Conservation (phyloP, 2,113 vertebrate genomes). For the Chlorodrepanis virens region DNA sequence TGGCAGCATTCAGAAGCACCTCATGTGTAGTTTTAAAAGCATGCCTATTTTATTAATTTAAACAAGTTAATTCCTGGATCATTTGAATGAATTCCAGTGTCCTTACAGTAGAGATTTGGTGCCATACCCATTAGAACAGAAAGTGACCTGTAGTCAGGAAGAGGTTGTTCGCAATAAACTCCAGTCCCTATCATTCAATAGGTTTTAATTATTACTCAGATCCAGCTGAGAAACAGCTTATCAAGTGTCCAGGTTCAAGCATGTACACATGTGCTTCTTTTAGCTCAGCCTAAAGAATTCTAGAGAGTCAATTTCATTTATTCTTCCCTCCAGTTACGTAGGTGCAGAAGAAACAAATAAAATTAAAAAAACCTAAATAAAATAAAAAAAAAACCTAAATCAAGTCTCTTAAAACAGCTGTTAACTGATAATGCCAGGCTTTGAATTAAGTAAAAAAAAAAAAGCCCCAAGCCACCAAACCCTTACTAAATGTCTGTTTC, state of each 20-base stretch:
- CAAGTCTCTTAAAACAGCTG: rapidly evolving
- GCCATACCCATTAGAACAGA: not conserved
- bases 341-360: not conserved
- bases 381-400: not conserved
- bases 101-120: not conserved
- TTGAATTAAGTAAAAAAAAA: not conserved
- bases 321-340: not conserved
- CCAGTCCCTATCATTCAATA: not conserved
- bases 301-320: not conserved
- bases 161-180: not conserved
- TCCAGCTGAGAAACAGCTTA: not conserved
- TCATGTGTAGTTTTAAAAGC: not conserved
- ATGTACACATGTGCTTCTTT: not conserved
- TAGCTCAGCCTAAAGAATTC: not conserved
- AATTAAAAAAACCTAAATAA: not conserved
- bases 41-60: not conserved
- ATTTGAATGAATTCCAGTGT: not conserved
- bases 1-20: not conserved
- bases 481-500: not conserved
- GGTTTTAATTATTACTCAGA: not conserved
- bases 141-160: not conserved
- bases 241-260: not conserved
- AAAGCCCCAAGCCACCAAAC: not conserved
- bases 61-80: not conserved
- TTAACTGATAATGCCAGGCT: not conserved